These are phyloP conservation scores for Triops longicaudatus DNA, from an alignment of 1,140 invertebrate species.

Conservation along the genomic window DNA sequence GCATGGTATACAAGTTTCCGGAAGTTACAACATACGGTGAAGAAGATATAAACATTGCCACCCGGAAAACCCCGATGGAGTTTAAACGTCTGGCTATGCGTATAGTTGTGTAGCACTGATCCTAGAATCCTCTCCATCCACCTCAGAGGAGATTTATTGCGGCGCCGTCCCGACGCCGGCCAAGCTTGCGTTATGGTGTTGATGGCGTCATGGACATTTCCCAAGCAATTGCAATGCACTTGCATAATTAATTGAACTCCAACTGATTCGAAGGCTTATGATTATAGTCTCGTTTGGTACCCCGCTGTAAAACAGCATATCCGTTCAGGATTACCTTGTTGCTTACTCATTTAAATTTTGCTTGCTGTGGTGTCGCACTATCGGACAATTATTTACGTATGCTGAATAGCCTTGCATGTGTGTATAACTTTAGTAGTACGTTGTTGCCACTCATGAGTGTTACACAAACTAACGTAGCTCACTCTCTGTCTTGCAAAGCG, in stretches of 20 bases:
- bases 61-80: too few relatives aligned
- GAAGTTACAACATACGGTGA: too few relatives aligned
- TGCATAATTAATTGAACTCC: conserved; percentile 15
- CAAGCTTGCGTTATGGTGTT: background rate
- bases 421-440: too few relatives aligned
- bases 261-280: background rate
- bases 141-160: background rate
- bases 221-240: background rate
- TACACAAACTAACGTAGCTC: too few relatives aligned
- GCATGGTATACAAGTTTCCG: too few relatives aligned
- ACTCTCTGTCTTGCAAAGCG: too few relatives aligned
- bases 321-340: background rate
- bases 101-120: background rate
- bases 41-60: too few relatives aligned
- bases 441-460: too few relatives aligned
- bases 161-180: conserved; percentile 11
- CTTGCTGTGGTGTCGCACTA: background rate
- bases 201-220: conserved; percentile 14
- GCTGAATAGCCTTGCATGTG: too few relatives aligned
- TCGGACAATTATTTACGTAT: background rate
- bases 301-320: background rate
- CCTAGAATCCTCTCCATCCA: background rate
- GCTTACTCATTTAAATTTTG: background rate
- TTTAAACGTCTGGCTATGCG: too few relatives aligned
- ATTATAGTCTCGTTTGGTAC: background rate